phyloP scores from a whole-genome alignment of 2,888 invertebrate species.

The Temnothorax rugatulus region DNA sequence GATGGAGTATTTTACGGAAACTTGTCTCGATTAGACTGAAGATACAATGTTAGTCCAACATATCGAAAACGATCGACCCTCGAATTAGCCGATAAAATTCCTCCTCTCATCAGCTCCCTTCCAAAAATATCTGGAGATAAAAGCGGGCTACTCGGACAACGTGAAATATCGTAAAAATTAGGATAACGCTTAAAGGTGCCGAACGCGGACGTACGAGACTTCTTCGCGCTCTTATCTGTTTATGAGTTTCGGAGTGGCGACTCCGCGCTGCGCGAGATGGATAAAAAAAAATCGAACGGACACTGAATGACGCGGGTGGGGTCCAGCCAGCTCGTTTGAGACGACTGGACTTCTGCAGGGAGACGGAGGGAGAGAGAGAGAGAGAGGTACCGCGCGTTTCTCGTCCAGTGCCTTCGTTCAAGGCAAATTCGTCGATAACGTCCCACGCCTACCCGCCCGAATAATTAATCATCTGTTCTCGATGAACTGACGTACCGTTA shows the following conservation, averaged over 20 bases:
- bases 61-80: constrained; percentile 20
- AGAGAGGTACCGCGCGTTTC: constrained; percentile 60
- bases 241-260: constrained; percentile 51
- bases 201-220: constrained; percentile 61
- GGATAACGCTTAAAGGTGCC: constrained; percentile 62
- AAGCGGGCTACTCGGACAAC: constrained; percentile 51
- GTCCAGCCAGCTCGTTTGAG: constrained; percentile 24
- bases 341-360: constrained; percentile 12
- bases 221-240: constrained; percentile 65
- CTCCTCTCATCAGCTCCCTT: background rate
- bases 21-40: background rate
- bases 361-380: constrained; percentile 59
- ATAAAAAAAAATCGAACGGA: constrained; percentile 55
- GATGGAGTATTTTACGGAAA: constrained; percentile 20
- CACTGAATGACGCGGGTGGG: constrained; percentile 38
- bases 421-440: constrained; percentile 78
- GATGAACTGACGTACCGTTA: constrained; percentile 77
- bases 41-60: constrained; percentile 46
- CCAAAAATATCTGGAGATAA: constrained; percentile 36
- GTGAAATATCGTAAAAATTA: constrained; percentile 72
- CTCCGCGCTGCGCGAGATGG: background rate
- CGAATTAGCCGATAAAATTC: constrained; percentile 58
- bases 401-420: constrained; percentile 67
- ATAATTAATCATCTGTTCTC: constrained; percentile 78
- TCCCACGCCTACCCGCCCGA: constrained; percentile 76